phyloP scores from a whole-genome alignment of 2,797 vertebrate genomes.

The Microchirus variegatus region DNA sequence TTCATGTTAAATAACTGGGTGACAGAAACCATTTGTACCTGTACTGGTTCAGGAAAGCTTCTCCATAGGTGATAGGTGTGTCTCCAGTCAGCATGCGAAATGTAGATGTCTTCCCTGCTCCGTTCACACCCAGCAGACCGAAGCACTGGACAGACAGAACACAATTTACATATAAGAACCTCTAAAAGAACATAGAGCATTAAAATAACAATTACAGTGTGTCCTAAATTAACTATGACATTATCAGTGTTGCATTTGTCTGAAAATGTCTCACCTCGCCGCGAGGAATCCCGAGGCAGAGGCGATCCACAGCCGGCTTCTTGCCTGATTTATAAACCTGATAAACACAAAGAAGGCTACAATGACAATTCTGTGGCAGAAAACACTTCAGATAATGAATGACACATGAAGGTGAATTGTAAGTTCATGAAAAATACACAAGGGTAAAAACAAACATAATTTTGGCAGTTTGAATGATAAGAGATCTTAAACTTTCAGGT shows the following conservation, averaged over 20 bases:
- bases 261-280: slow-evolving; percentile 82
- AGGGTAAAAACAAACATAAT: too few species aligned
- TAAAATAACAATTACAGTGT: too few species aligned
- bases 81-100: slow-evolving; percentile 88
- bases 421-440: too few species aligned
- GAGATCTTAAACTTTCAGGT: background rate
- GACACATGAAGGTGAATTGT: too few species aligned
- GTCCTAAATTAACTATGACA: background rate
- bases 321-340: slow-evolving; percentile 87
- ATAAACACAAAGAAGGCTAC: background rate
- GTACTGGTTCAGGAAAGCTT: slow-evolving; percentile 80
- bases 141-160: slow-evolving; percentile 60
- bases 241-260: background rate
- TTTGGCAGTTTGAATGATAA: too few species aligned
- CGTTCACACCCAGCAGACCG: slow-evolving; percentile 80
- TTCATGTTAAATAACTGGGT: background rate
- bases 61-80: slow-evolving; percentile 78
- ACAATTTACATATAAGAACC: too few species aligned
- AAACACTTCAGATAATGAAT: too few species aligned
- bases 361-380: too few species aligned
- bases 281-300: slow-evolving; percentile 89
- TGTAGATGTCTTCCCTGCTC: slow-evolving; percentile 84
- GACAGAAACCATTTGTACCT: slow-evolving; percentile 62
- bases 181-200: too few species aligned
- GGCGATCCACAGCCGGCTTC: slow-evolving; percentile 86